Percentiles rank a stretch among this genome's conserved stretches.
Evolutionary conservation across 2,797 vertebrate species (phyloP).

Genomic region (Odontamblyopus rebecca): DNA sequence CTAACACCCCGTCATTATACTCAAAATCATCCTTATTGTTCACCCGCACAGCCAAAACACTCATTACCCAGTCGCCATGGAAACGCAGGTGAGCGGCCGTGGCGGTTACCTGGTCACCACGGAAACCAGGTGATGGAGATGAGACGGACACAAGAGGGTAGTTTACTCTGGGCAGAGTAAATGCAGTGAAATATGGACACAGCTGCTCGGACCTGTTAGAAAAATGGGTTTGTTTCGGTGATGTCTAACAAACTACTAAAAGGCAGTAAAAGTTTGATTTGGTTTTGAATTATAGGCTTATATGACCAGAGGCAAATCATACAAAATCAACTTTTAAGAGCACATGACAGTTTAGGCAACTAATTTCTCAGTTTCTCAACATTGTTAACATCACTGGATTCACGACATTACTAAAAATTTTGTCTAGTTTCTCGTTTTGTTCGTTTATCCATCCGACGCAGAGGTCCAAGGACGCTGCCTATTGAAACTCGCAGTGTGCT

Average conservation of each 20-base stretch:
- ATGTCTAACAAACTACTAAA: neutral
- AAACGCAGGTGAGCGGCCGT: neutral
- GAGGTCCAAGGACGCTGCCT: no score
- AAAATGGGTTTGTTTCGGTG: neutral
- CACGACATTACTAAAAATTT: no score
- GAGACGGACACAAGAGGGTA: neutral
- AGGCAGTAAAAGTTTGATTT: neutral
- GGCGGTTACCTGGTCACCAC: neutral
- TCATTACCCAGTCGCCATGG: neutral
- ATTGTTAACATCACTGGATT: no score
- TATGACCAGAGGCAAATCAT: no score
- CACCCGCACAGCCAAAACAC: constrained; percentile 11
- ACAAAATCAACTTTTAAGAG: no score
- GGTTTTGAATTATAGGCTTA: no score
- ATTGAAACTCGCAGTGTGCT: no score
- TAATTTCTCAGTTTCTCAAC: no score
- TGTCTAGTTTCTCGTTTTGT: no score
- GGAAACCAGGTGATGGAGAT: neutral
- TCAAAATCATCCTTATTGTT: neutral
- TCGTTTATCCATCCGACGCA: no score
- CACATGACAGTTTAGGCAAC: no score
- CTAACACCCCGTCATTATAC: constrained; percentile 15
- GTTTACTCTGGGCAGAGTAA: neutral
- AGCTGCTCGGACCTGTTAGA: neutral
- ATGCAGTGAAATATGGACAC: neutral